Conservation (phyloP, 1,140 invertebrate genomes). For the Monochamus saltuarius region DNA sequence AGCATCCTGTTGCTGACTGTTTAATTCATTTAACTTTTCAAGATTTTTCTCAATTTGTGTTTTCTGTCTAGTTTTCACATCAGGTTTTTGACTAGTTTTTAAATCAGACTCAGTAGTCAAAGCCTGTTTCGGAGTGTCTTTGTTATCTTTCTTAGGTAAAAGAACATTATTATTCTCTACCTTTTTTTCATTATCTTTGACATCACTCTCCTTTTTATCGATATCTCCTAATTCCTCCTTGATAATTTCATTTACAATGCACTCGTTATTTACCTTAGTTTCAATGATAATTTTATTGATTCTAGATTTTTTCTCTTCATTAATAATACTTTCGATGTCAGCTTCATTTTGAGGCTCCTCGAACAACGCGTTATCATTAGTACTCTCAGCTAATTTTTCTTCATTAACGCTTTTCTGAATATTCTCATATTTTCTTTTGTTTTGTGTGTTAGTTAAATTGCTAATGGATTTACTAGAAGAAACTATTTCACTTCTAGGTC, state of each 20-base stretch:
- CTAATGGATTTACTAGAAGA: not conserved
- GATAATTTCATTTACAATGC: conserved; percentile 2
- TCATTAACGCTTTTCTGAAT: not conserved
- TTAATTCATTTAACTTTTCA: not conserved
- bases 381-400: not conserved
- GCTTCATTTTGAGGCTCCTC: too few relatives aligned
- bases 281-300: conserved; percentile 1
- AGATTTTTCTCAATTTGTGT: not conserved
- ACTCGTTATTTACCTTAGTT: conserved; percentile 10
- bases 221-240: conserved; percentile 6
- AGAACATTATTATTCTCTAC: conserved; percentile 4
- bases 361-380: not conserved
- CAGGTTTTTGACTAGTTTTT: not conserved
- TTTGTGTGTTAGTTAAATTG: not conserved
- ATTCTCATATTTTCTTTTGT: not conserved
- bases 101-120: too few relatives aligned
- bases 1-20: too few relatives aligned
- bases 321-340: not conserved
- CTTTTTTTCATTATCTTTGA: conserved; percentile 22
- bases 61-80: conserved; percentile 9
- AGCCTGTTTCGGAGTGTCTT: too few relatives aligned
- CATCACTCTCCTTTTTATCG: conserved; percentile 16
- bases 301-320: not conserved
- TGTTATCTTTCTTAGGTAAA: not conserved
- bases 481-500: conserved; percentile 15